Percentiles rank a stretch among this genome's conserved stretches.
These are phyloP conservation scores for Poeciliopsis prolifica DNA, from an alignment of 2,113 vertebrate species.

Conservation along the genomic window DNA sequence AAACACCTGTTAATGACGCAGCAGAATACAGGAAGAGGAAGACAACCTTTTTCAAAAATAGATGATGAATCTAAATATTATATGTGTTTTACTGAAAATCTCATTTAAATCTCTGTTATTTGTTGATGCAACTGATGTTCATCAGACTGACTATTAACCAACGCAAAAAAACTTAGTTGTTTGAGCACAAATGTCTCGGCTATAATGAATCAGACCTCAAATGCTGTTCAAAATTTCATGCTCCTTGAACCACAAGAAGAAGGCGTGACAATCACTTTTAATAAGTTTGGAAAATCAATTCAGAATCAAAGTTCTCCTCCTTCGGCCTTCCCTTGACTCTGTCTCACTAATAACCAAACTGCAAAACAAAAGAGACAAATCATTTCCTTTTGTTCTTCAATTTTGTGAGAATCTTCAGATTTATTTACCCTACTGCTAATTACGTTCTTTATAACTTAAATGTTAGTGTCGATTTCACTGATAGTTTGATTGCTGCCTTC, in stretches of 20 bases:
- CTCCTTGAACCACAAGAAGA: neutral
- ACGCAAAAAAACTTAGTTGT: neutral
- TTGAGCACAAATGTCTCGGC: neutral
- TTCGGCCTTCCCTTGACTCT: neutral
- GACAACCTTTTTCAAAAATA: neutral
- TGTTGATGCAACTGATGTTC: no score
- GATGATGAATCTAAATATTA: neutral
- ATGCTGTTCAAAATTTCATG: neutral
- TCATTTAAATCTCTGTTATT: neutral
- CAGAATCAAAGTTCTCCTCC: neutral
- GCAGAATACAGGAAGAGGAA: neutral
- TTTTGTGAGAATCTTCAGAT: neutral
- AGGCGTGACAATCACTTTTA: neutral
- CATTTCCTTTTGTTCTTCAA: neutral
- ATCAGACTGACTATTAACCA: neutral
- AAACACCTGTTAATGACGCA: neutral
- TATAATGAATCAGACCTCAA: neutral
- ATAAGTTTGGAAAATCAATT: neutral
- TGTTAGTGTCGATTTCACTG: no score
- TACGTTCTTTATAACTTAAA: neutral
- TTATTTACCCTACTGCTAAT: neutral
- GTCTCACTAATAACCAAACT: neutral
- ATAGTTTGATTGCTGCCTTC: no score
- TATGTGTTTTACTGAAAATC: neutral
- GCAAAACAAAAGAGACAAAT: neutral